phyloP scores from a whole-genome alignment of 2,797 vertebrate genomes.

The Jordanella pulchra region DNA sequence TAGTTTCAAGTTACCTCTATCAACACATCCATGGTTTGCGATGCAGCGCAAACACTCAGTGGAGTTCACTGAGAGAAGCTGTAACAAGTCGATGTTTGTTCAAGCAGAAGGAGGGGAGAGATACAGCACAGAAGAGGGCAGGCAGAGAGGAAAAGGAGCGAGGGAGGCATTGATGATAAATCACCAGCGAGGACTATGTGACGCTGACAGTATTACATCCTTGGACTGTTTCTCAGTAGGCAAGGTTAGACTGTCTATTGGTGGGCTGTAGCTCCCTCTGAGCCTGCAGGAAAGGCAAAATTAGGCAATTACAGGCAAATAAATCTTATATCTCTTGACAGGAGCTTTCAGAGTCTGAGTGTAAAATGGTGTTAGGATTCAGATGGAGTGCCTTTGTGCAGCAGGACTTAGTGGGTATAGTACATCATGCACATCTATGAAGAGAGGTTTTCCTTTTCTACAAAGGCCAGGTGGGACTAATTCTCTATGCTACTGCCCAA shows the following conservation, averaged over 20 bases:
- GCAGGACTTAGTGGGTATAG: conserved; percentile 49
- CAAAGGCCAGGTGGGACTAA: conserved; percentile 32
- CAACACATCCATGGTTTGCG: conserved; percentile 50
- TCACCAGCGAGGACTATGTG: conserved; percentile 72
- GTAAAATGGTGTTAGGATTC: conserved; percentile 75
- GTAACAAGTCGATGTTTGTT: conserved; percentile 78
- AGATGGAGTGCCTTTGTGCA: conserved; percentile 67
- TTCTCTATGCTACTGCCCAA: conserved; percentile 34
- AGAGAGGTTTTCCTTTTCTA: conserved; percentile 43
- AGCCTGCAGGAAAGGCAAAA: conserved; percentile 75
- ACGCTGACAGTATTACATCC: conserved; percentile 79
- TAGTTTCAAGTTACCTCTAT: conserved; percentile 52
- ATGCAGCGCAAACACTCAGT: conserved; percentile 61
- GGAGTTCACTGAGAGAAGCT: conserved; percentile 60
- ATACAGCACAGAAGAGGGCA: conserved; percentile 17
- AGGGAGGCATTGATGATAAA: conserved; percentile 71
- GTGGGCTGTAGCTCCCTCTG: conserved; percentile 65
- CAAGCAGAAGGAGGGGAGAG: conserved; percentile 61
- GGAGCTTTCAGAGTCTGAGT: conserved; percentile 69
- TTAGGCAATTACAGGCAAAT: conserved; percentile 81
- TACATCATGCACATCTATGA: conserved; percentile 60
- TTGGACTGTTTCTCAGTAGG: conserved; percentile 74
- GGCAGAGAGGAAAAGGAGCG: conserved; percentile 26
- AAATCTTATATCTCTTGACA: conserved; percentile 77
- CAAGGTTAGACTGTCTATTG: conserved; percentile 75